These are phyloP conservation scores for Vipera latastei DNA, from an alignment of 2,797 vertebrate species.

Conservation along the genomic window DNA sequence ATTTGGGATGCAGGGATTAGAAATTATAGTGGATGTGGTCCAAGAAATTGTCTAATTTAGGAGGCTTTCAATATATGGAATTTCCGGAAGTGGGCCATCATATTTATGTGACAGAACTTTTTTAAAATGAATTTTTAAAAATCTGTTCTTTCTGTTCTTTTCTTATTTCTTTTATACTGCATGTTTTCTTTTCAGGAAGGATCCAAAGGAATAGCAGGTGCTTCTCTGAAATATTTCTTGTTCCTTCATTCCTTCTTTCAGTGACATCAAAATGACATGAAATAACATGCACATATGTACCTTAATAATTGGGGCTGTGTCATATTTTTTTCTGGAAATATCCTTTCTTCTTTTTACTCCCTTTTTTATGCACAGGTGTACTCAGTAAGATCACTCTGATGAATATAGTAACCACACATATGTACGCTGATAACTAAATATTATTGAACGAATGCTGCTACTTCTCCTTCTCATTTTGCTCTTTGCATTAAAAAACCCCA, in stretches of 20 bases:
- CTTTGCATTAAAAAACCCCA: background rate
- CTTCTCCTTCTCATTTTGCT: background rate
- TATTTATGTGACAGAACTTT: background rate
- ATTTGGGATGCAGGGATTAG: background rate
- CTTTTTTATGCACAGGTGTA: background rate
- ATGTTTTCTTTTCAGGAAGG: background rate
- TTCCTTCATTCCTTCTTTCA: background rate
- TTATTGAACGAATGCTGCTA: background rate
- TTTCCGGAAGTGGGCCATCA: background rate
- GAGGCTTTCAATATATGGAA: background rate
- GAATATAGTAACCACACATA: background rate
- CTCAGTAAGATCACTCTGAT: background rate
- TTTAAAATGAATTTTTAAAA: background rate
- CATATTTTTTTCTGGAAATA: background rate
- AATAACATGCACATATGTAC: background rate
- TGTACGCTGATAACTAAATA: background rate
- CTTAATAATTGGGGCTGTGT: background rate
- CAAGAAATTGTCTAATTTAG: background rate
- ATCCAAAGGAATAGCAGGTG: background rate
- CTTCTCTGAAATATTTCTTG: background rate
- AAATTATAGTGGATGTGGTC: background rate
- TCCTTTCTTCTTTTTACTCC: background rate
- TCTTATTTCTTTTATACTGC: background rate
- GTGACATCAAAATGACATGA: background rate
- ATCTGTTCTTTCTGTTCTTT: background rate